Base-by-base conservation (phyloP, 2,797 vertebrate genomes). In the Synaphobranchus kaupii region DNA sequence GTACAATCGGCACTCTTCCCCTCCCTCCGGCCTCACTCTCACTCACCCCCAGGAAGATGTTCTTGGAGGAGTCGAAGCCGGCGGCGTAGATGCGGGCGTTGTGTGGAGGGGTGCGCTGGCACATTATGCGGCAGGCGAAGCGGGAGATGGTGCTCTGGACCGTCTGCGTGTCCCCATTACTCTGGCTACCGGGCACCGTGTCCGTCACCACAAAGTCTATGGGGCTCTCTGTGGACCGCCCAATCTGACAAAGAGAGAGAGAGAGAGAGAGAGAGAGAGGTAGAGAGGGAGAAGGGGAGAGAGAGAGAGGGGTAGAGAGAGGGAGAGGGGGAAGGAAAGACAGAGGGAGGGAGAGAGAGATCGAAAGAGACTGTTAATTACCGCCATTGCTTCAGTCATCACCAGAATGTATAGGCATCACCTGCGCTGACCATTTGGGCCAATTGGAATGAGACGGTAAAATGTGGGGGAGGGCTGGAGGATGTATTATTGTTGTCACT, bases 121-220 rank as follows among this genome's bases (percentile, higher is more conserved):
- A 99, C 89, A 99, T 97, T 92, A 99, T 98, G 91, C 98, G 97
- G 94, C 98, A 99, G 88, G 98, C 98, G 84, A 99, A 99, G 88
- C 98, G 96, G 0, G 98, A 99, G 91, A 99, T 98, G 50, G 98
- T 99, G 94, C 98, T 99, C 94, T 99, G 98, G 4, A 95, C 93
- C 0, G 96, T 93, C 89, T 96, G 97, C 0, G 95, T 95, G 87
- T 98, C 97, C 0, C 93, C 94, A 60, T 95, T 96, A 88, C 94
- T 95, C 90, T 96, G 96, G 90, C 96, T 96, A 50, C 97, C 96
- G 22, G 97, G 96, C 34, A 96, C 95, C 0, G 96, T 98, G 90
- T 98, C 97, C 0, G 96, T 97, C 93, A 99, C 98, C 60, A 99
- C 97, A 0, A 98, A 98, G 94, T 99, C 98, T 52, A 99, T 99